phyloP scores from a whole-genome alignment of 2,113 vertebrate species.

The Pseudonaja textilis region DNA sequence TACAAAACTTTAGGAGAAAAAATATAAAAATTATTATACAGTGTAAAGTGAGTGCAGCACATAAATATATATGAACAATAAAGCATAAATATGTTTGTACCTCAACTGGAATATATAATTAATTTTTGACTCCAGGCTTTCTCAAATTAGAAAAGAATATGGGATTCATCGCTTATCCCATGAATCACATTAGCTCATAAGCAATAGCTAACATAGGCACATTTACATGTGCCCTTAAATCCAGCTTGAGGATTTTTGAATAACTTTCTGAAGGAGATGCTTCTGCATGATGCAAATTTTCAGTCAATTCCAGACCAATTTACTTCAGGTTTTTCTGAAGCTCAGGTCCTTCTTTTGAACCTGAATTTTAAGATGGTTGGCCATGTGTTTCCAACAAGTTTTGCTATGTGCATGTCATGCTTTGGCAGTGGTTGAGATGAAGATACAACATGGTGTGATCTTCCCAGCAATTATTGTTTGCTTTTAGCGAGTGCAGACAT shows the following conservation, averaged over 20 bases:
- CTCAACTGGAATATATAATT: neutral
- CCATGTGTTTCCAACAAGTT: neutral
- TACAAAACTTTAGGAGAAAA: slow-evolving; percentile 78
- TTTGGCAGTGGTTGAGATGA: neutral
- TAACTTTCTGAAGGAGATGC: neutral
- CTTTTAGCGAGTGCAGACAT: neutral
- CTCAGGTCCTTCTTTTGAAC: neutral
- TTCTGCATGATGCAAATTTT: neutral
- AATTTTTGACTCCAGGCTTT: neutral
- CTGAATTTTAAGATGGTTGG: neutral
- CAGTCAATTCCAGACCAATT: neutral
- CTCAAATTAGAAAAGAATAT: neutral
- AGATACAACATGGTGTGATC: neutral
- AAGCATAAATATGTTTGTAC: neutral
- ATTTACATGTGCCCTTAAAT: neutral
- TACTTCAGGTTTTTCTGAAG: neutral
- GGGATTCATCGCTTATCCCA: neutral
- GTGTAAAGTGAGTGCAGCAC: neutral
- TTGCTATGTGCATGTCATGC: neutral
- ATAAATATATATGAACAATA: neutral
- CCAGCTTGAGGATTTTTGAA: neutral
- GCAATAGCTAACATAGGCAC: neutral
- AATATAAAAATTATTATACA: neutral
- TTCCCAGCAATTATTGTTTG: neutral
- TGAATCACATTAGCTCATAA: neutral